Percentiles rank a stretch among this genome's conserved stretches.
Conservation (phyloP, 2,113 vertebrate genomes). For the Balaeniceps rex region DNA sequence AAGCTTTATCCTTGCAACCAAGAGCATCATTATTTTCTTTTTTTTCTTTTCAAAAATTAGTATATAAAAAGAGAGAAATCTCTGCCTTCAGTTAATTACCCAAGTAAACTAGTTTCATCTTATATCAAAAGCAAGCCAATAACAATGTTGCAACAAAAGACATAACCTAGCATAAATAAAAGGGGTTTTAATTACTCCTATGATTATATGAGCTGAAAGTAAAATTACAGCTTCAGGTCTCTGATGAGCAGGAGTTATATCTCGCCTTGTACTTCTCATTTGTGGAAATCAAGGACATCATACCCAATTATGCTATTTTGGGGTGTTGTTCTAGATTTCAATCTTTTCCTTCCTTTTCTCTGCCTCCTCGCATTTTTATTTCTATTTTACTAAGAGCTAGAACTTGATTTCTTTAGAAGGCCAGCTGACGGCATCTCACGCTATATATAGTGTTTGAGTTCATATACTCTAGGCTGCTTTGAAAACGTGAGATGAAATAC, state of each 20-base stretch:
- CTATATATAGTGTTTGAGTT: background rate
- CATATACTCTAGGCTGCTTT: background rate
- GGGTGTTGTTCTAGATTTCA: background rate
- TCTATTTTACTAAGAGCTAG: background rate
- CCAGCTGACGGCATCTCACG: background rate
- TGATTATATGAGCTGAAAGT: background rate
- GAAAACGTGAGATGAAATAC: background rate
- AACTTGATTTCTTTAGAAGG: background rate
- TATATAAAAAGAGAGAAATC: background rate
- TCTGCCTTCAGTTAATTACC: background rate
- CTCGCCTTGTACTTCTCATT: background rate
- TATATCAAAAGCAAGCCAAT: constrained; percentile 2
- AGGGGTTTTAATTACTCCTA: background rate
- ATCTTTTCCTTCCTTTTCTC: background rate
- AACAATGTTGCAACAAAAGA: background rate
- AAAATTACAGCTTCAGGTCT: background rate
- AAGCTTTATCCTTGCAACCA: background rate
- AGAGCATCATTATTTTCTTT: background rate
- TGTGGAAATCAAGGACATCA: background rate
- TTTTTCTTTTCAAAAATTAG: background rate
- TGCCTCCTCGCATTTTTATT: background rate
- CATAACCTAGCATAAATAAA: background rate
- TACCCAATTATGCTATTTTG: background rate
- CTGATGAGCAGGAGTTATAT: background rate
- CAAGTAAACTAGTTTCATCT: background rate